Conservation (phyloP, 37 sponge, comb jelly and placozoan genomes). For the Beroe forskalii region DNA sequence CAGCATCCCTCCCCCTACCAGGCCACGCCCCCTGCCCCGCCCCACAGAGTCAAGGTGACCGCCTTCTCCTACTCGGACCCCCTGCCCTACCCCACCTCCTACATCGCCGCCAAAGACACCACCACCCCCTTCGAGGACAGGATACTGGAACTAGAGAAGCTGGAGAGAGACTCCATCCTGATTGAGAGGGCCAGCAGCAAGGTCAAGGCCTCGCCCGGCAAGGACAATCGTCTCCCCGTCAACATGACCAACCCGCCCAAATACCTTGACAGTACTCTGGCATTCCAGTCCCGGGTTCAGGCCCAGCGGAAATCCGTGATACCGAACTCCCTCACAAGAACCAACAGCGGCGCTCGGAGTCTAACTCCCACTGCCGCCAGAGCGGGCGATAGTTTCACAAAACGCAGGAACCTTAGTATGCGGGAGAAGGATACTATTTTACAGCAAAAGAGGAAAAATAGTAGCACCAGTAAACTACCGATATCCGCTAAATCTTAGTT, state of each 20-base stretch:
- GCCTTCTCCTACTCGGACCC: constrained; percentile 30
- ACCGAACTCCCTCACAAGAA: background rate
- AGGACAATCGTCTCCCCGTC: background rate
- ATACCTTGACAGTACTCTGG: constrained; percentile 3
- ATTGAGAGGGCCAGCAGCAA: constrained; percentile 5
- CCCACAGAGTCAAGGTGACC: background rate
- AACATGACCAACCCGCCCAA: background rate
- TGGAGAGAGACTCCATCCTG: background rate
- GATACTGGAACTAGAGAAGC: constrained; percentile 28
- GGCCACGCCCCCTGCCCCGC: background rate
- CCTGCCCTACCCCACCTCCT: background rate
- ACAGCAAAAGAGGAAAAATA: constrained; percentile 12
- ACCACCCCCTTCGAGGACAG: constrained; percentile 16
- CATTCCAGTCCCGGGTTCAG: background rate
- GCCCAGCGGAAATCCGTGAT: background rate
- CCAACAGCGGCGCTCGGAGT: background rate
- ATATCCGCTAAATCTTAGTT: background rate
- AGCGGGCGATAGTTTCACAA: background rate
- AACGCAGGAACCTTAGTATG: constrained; percentile 2
- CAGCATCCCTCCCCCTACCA: background rate
- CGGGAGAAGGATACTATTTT: constrained; percentile 18
- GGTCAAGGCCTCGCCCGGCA: background rate
- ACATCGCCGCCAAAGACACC: background rate
- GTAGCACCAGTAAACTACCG: background rate
- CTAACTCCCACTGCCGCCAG: background rate